Evolutionary conservation across 1,140 invertebrate genomes (phyloP).

Genomic region (Pseudoatta argentina): DNA sequence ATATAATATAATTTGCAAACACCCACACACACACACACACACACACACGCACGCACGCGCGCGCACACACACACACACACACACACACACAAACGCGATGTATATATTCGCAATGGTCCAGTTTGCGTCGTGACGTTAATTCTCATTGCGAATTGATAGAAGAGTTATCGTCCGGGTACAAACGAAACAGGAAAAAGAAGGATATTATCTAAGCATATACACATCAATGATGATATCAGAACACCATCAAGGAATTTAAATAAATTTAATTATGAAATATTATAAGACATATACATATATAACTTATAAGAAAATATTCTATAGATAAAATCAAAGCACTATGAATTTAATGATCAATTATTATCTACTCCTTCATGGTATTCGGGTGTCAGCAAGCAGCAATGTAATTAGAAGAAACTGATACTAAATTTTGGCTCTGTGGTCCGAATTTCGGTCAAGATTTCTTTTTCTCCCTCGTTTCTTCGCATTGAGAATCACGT

Average conservation of each 20-base stretch:
- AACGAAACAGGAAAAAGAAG: constrained; percentile 52
- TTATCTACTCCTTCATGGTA: constrained; percentile 36
- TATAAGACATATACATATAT: constrained; percentile 31
- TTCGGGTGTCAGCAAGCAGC: constrained; percentile 25
- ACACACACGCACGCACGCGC: not conserved
- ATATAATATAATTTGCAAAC: too few species aligned
- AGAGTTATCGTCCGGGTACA: constrained; percentile 40
- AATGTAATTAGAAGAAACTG: constrained; percentile 13
- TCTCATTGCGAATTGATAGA: constrained; percentile 53
- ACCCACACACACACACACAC: not conserved
- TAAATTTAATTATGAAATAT: constrained; percentile 56
- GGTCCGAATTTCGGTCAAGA: not conserved
- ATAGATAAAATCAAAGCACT: constrained; percentile 57
- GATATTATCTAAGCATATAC: not conserved
- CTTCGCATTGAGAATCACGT: constrained; percentile 50
- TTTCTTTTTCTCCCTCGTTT: constrained; percentile 49
- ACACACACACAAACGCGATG: constrained; percentile 24
- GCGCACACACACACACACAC: too few species aligned
- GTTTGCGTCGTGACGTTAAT: constrained; percentile 49
- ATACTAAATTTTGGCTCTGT: constrained; percentile 14
- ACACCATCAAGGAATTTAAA: constrained; percentile 46
- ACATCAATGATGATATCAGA: constrained; percentile 48
- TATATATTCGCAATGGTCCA: constrained; percentile 48
- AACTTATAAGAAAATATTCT: constrained; percentile 36
- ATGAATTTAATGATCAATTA: constrained; percentile 45